These are phyloP conservation scores for Hippocampus mohnikei DNA, from an alignment of 2,113 vertebrate genomes.

Conservation along the genomic window DNA sequence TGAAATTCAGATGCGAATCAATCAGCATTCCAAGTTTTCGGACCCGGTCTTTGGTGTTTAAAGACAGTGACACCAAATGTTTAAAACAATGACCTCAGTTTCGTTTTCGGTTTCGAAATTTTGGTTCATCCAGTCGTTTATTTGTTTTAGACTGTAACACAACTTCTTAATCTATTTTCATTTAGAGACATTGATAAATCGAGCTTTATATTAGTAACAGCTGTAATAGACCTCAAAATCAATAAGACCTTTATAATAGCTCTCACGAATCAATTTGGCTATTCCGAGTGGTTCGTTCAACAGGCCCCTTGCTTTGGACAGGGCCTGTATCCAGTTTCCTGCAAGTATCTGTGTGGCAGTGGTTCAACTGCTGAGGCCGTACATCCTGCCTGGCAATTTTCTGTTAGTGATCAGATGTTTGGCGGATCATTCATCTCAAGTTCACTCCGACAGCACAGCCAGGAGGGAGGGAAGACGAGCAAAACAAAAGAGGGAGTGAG, in stretches of 20 bases:
- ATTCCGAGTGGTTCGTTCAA: not conserved
- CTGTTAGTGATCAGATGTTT: conserved; percentile 46
- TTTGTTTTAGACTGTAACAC: too few species aligned
- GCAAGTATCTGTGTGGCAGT: conserved; percentile 17
- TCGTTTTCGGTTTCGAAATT: too few species aligned
- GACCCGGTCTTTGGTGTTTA: too few species aligned
- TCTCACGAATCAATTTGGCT: not conserved
- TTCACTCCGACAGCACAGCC: conserved; percentile 38
- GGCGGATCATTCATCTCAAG: conserved; percentile 44
- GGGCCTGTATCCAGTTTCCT: conserved; percentile 22
- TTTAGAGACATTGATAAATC: too few species aligned
- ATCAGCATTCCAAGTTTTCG: not conserved
- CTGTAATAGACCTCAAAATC: not conserved
- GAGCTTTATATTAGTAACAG: not conserved
- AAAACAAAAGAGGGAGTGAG: conserved; percentile 35
- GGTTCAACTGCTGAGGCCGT: conserved; percentile 14
- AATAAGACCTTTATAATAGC: not conserved
- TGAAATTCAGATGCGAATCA: too few species aligned
- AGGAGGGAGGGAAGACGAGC: conserved; percentile 19
- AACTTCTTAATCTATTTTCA: not conserved
- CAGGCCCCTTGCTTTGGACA: conserved; percentile 1
- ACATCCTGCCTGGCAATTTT: conserved; percentile 18
- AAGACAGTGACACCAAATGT: too few species aligned
- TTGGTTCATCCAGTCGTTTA: too few species aligned
- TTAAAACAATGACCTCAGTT: too few species aligned